Evolutionary conservation across 2,797 vertebrate species (phyloP).

Genomic region (Paratrypauchen microcephalus): DNA sequence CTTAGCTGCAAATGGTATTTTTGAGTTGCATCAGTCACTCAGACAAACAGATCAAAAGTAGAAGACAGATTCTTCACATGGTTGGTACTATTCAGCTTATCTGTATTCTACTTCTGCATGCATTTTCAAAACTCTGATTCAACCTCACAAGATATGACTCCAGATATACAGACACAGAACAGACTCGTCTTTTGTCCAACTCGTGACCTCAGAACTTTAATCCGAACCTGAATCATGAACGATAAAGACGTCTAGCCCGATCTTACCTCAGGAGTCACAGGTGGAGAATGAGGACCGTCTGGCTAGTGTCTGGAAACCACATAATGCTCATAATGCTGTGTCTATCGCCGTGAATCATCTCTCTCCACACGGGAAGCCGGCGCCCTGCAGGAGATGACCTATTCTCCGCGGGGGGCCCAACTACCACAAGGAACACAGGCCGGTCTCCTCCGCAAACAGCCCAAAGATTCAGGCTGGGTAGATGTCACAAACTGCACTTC

Average conservation of each 20-base stretch:
- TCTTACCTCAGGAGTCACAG: conserved; percentile 35
- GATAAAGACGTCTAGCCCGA: background rate
- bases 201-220: background rate
- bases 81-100: too few species aligned
- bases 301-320: conserved; percentile 33
- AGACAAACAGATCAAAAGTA: too few species aligned
- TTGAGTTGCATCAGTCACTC: too few species aligned
- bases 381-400: conserved; percentile 43
- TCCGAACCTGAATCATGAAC: background rate
- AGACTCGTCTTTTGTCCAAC: background rate
- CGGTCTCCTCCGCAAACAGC: conserved; percentile 17
- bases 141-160: too few species aligned
- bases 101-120: too few species aligned
- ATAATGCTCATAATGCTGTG: conserved; percentile 27
- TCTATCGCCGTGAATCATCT: conserved; percentile 44
- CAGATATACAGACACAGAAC: too few species aligned
- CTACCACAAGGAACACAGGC: conserved; percentile 24
- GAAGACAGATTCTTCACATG: too few species aligned
- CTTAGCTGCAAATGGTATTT: too few species aligned
- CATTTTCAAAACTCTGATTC: too few species aligned
- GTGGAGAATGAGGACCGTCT: conserved; percentile 53
- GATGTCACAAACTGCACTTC: conserved; percentile 28
- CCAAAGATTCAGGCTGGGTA: conserved; percentile 15
- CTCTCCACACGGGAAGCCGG: conserved; percentile 40
- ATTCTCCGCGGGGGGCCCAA: conserved; percentile 4